Base-by-base conservation (phyloP, 1,140 invertebrate species). In the Caenorhabditis latens region DNA sequence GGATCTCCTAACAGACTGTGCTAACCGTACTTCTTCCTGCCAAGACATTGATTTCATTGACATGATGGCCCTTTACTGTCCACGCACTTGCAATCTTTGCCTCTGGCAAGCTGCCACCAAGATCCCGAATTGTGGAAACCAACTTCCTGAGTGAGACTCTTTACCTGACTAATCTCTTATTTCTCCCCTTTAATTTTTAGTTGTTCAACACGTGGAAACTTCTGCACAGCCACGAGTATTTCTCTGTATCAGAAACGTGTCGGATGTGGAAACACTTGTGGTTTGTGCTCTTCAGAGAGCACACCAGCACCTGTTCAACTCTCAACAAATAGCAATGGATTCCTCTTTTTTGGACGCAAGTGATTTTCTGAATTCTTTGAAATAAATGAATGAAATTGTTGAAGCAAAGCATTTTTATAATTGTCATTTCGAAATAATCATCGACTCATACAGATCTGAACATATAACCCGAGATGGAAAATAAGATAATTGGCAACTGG, bases 11-110 rank as follows among this genome's bases (percentile, higher is more conserved):
- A 50, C 71, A 2, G 71, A 79, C 46, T 79, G 71, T 53, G 43
- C 71, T 13, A 79, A 79, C 19, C 71, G 71, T 24, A 79, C 46
- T 1, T 42, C 71, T 50, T 79, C 71, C 3, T 79, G 71, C 71
- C 71, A 79, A 79, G 71, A 79, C 71, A 79, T 79, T 50, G 71
- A 79, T 24, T 79, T 79, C n/a, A 46, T 79, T 50, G 71, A 79
- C n/a, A 79, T 79, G 71, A 79, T 79, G 71, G 71, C 71, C 53
- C 46, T 79, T 2, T 79, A 79, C 71, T 79, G 71, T 19, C 71
- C 71, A 11, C 43, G 71, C 19, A 79, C 71, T 50, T 79, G 71
- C 71, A n/a, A 9, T 11, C 71, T 79, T 14, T 79, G 71, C 40
- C 46, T 79, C 11, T 79, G 71, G 71, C 46, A 48, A 21, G 71